Conservation (phyloP, 2,797 vertebrate genomes). For the Neosilurus hyrtlii region DNA sequence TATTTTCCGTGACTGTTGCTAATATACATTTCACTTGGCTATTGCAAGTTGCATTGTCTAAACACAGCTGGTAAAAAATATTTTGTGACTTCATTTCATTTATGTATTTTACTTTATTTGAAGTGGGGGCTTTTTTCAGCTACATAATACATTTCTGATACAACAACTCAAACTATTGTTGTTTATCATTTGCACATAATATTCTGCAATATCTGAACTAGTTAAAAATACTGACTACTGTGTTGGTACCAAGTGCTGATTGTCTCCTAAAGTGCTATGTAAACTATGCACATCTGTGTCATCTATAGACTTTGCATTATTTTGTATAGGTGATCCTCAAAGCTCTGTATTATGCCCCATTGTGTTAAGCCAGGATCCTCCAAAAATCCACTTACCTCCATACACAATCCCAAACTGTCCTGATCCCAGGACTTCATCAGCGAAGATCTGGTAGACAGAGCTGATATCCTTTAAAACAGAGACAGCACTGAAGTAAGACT, state of each 20-base stretch:
- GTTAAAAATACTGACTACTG: too few relatives aligned
- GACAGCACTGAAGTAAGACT: slow-evolving; percentile 5
- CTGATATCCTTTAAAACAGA: slow-evolving; percentile 86
- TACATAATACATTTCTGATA: too few relatives aligned
- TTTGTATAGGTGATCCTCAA: background rate
- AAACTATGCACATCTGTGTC: background rate
- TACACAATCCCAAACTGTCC: slow-evolving; percentile 98
- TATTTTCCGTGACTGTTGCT: too few relatives aligned
- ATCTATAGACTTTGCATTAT: background rate
- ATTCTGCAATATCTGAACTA: too few relatives aligned
- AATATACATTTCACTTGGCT: too few relatives aligned
- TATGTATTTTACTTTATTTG: too few relatives aligned
- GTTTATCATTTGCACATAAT: too few relatives aligned
- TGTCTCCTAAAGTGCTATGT: background rate
- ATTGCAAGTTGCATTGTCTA: too few relatives aligned
- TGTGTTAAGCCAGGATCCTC: background rate
- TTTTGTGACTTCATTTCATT: too few relatives aligned
- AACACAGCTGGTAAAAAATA: too few relatives aligned
- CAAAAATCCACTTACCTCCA: slow-evolving; percentile 78
- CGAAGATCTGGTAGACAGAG: slow-evolving; percentile 96
- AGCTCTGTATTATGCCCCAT: background rate
- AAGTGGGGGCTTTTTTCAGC: too few relatives aligned
- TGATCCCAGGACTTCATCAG: slow-evolving; percentile 94
- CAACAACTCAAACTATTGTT: too few relatives aligned
- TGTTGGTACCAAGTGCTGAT: background rate